Percentiles rank a stretch among this genome's conserved stretches.
Conservation (phyloP, 2,888 invertebrate genomes). For the Sinopyrophorus schimmeli region DNA sequence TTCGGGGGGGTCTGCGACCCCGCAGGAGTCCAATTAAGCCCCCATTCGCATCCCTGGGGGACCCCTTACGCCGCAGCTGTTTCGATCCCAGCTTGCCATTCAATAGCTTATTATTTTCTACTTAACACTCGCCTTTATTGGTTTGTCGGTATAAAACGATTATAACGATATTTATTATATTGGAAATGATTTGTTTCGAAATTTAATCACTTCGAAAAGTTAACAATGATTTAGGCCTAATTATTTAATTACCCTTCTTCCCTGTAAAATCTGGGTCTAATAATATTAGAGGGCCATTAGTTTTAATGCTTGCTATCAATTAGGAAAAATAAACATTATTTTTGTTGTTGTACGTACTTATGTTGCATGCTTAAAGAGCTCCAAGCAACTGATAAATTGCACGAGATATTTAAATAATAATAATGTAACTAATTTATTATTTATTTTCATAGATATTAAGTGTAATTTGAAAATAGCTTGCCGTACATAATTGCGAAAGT, state of each 20-base stretch:
- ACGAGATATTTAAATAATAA: constrained; percentile 7
- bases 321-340: no score
- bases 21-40: constrained; percentile 55
- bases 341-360: no score
- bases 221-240: no score
- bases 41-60: constrained; percentile 50
- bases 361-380: no score
- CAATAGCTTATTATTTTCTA: constrained; percentile 48
- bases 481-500: constrained; percentile 11
- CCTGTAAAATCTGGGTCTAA: no score
- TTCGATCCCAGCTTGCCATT: constrained; percentile 36
- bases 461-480: constrained; percentile 16
- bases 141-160: constrained; percentile 32
- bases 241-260: no score
- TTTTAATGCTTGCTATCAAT: no score
- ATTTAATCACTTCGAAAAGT: constrained; percentile 19
- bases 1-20: constrained; percentile 44
- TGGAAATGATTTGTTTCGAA: constrained; percentile 25
- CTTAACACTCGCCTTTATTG: constrained; percentile 42
- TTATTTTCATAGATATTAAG: constrained; percentile 8
- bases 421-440: constrained; percentile 5
- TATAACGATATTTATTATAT: constrained; percentile 29
- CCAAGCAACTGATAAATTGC: constrained; percentile 13
- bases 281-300: no score
- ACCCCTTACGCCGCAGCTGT: constrained; percentile 42